Evolutionary conservation across 2,888 invertebrate species (phyloP).

Genomic region (Caradrina kadenii): DNA sequence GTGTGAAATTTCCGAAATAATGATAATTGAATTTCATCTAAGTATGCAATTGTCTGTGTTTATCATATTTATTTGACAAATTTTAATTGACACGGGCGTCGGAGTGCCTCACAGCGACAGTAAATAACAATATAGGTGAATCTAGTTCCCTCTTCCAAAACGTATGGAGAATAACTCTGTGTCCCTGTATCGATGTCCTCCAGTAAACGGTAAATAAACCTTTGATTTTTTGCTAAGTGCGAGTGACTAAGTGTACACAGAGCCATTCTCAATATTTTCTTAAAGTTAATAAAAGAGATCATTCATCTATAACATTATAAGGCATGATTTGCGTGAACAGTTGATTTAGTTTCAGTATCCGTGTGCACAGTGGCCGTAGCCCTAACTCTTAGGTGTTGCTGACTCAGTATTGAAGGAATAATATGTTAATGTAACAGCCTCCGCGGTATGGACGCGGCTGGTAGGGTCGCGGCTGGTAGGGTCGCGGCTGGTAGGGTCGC

Average conservation of each 20-base stretch:
- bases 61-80: too few species aligned
- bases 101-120: too few species aligned
- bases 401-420: background rate
- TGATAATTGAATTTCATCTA: background rate
- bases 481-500: background rate
- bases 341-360: conserved; percentile 31
- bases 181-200: too few species aligned
- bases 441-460: background rate
- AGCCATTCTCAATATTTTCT: background rate
- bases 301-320: background rate
- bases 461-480: too few species aligned
- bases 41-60: background rate
- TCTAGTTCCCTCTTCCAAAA: too few species aligned
- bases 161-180: too few species aligned
- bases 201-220: too few species aligned
- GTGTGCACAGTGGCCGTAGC: background rate
- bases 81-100: too few species aligned
- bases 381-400: background rate
- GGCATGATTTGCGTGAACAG: conserved; percentile 12
- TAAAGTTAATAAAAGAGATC: background rate
- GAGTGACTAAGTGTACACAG: too few species aligned
- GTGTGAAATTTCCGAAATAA: background rate
- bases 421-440: conserved; percentile 20
- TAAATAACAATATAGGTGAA: too few species aligned
- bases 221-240: too few species aligned